These are phyloP conservation scores for Hestina assimilis DNA, from an alignment of 1,140 invertebrate genomes.

Conservation along the genomic window DNA sequence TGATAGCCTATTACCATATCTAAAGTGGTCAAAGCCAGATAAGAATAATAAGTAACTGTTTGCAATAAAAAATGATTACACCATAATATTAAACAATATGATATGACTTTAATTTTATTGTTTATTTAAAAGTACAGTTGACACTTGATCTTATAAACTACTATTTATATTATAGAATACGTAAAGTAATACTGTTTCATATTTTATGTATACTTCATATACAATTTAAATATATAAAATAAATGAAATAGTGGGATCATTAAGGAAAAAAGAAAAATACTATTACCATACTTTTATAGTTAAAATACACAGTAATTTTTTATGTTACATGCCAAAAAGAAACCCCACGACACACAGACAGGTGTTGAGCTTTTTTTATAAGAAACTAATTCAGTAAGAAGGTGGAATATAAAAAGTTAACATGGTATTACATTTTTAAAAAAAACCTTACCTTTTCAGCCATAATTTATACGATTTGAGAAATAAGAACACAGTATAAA, in stretches of 20 bases:
- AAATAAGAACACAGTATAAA: not conserved
- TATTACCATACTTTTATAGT: constrained; percentile 1
- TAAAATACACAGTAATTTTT: constrained; percentile 36
- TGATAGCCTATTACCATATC: too few relatives aligned
- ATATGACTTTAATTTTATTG: too few relatives aligned
- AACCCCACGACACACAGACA: constrained; percentile 35
- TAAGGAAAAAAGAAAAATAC: not conserved
- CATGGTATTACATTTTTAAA: constrained; percentile 2
- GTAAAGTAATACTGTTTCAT: too few relatives aligned
- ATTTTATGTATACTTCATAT: too few relatives aligned
- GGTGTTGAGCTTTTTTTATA: constrained; percentile 37
- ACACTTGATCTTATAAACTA: too few relatives aligned
- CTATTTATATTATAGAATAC: too few relatives aligned
- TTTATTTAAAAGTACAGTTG: too few relatives aligned
- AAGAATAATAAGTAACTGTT: too few relatives aligned
- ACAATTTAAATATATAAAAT: too few relatives aligned
- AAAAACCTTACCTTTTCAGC: constrained; percentile 41
- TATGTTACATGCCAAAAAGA: constrained; percentile 41
- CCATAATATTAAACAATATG: too few relatives aligned
- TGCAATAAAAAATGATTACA: too few relatives aligned
- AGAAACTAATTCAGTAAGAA: not conserved
- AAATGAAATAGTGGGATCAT: not conserved
- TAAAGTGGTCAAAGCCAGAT: too few relatives aligned
- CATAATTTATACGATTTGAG: constrained; percentile 23
- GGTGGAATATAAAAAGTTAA: not conserved